Base-by-base conservation (phyloP, 1,140 invertebrate genomes). In the Drosophila repleta region DNA sequence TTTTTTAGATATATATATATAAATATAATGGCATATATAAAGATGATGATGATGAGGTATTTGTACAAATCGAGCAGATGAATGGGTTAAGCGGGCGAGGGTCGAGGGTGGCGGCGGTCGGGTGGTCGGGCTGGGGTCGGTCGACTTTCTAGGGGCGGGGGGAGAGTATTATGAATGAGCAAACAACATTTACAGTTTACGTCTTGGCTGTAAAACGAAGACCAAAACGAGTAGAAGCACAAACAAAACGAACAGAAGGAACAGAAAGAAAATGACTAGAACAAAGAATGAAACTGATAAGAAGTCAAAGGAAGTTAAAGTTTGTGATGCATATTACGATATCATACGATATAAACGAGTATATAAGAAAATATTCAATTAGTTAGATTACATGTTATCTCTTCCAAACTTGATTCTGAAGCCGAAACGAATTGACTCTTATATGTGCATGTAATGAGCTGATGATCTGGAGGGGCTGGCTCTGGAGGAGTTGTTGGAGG, bases 401-500 rank as follows among this genome's bases (percentile, higher is more conserved):
- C 94, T 90, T 95, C 94, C 85, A 95, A 92, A 92, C 94, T 95
- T 73, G 94, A 94, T 92, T 95, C 94, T 63, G 94, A 94, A 76
- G 94, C 94, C 69, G 93, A 92, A 74, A 94, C 91, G 75, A 92
- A 92, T 84, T 91, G 91, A 87, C 91, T 88, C 85, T 92, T 91
- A 87, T 92, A 92, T 85, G 91, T 90, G 74, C 90, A 91, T 77
- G 91, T 90, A 79, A 91, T 90, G 92, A 94, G 93, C 77, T 94
- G 93, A 89, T 95, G 95, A 91, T 96, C 96, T 65, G 96, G 95
- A 66, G 96, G 96, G 56, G 96, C 96, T 68, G 96, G 96, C 92
- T 96, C 96, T 51, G 96, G 96, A 35, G 96, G 95, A 62, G 95
- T 96, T 74, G 95, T 96, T 48, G 96, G 95, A 70, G 95, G 95